These are phyloP conservation scores for Danionella dracula DNA, from an alignment of 2,797 vertebrate species.

Conservation along the genomic window DNA sequence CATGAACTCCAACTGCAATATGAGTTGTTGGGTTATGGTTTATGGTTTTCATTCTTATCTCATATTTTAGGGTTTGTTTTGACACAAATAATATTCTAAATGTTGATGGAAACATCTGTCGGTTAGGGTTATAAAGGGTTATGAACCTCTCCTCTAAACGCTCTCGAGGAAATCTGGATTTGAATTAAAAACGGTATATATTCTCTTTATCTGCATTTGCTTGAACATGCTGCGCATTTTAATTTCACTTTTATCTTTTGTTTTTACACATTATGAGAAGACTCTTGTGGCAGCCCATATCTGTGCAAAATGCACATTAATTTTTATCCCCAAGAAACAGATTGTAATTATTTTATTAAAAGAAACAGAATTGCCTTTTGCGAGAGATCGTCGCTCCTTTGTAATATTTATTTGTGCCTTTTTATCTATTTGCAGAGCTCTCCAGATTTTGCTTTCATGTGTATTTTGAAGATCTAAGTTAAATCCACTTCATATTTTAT, in stretches of 20 bases:
- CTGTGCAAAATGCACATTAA: slow-evolving; percentile 67
- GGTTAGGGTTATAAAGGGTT: too few relatives aligned
- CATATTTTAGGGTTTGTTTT: too few relatives aligned
- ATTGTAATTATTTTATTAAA: slow-evolving; percentile 62
- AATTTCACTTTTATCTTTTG: slow-evolving; percentile 30
- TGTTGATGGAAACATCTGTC: too few relatives aligned
- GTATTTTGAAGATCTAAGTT: slow-evolving; percentile 81
- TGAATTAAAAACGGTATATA: slow-evolving; percentile 4
- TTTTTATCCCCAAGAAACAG: slow-evolving; percentile 52
- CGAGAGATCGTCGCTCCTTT: slow-evolving; percentile 61
- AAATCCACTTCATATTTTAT: slow-evolving; percentile 82
- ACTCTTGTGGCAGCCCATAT: slow-evolving; percentile 57
- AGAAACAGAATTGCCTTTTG: slow-evolving; percentile 66
- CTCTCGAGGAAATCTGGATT: slow-evolving; percentile 8
- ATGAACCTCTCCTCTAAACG: slow-evolving; percentile 31
- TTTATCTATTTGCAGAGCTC: slow-evolving; percentile 71
- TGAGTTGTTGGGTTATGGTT: too few relatives aligned
- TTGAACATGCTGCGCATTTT: neutral
- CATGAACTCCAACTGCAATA: too few relatives aligned
- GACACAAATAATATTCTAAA: too few relatives aligned
- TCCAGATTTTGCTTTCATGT: slow-evolving; percentile 78
- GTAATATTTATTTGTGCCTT: slow-evolving; percentile 61
- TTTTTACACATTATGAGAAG: slow-evolving; percentile 58
- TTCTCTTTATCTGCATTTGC: slow-evolving; percentile 14
- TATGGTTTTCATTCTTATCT: too few relatives aligned